phyloP scores from a whole-genome alignment of 1,140 invertebrate genomes.

The Dreissena polymorpha region DNA sequence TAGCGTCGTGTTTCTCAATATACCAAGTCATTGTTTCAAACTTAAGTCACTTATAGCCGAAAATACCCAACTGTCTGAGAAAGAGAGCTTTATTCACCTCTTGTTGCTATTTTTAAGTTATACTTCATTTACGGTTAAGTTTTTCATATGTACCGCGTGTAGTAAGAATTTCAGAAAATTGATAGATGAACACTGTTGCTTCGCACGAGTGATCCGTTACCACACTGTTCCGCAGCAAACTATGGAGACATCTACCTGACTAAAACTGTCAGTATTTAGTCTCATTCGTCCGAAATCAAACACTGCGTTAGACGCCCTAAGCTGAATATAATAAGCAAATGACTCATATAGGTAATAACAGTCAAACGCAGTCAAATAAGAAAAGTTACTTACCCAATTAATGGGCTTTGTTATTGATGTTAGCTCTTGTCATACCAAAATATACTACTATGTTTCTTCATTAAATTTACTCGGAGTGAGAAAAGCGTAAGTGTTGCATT shows the following conservation, averaged over 20 bases:
- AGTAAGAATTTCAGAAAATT: constrained; percentile 66
- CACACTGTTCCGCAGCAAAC: constrained; percentile 30
- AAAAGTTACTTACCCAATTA: too few species aligned
- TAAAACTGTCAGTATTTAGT: too few species aligned
- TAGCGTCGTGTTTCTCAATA: constrained; percentile 63
- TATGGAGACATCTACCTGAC: constrained; percentile 41
- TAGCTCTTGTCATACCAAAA: too few species aligned
- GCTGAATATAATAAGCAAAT: too few species aligned
- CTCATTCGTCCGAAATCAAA: too few species aligned
- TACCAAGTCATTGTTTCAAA: constrained; percentile 60
- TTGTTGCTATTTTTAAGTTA: constrained; percentile 61
- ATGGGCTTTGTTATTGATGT: too few species aligned
- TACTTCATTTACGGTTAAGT: constrained; percentile 60
- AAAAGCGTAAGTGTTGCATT: too few species aligned
- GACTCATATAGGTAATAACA: too few species aligned
- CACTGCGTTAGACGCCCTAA: too few species aligned
- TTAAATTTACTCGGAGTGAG: too few species aligned
- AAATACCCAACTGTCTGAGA: background rate
- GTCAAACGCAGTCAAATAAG: too few species aligned
- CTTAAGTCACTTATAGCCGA: constrained; percentile 55
- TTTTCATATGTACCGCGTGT: constrained; percentile 62
- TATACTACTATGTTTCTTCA: too few species aligned
- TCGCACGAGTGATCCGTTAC: background rate
- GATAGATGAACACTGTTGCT: constrained; percentile 19
- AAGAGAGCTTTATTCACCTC: constrained; percentile 53